A percentile compares a stretch with the other conserved stretches of the same genome.
These are phyloP conservation scores for Chloropsis hardwickii DNA, from an alignment of 2,113 vertebrate species.

Conservation along the genomic window DNA sequence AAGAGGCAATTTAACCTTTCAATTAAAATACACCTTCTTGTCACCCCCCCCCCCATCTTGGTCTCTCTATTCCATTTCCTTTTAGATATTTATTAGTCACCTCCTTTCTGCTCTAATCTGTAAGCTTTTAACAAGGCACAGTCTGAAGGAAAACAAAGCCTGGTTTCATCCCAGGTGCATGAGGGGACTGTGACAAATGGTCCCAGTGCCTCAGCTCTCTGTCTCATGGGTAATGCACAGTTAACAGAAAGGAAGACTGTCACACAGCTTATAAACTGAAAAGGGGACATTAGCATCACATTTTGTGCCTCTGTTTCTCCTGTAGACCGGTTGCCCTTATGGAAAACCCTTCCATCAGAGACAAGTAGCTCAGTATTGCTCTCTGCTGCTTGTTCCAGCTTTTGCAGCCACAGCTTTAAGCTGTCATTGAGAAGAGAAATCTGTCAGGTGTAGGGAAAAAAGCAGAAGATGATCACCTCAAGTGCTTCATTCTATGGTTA, in stretches of 20 bases:
- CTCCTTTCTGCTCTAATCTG: neutral
- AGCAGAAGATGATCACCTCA: neutral
- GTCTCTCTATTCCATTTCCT: neutral
- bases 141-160: neutral
- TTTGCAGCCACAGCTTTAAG: neutral
- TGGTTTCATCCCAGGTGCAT: neutral
- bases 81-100: neutral
- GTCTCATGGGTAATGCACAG: fast-evolving
- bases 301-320: neutral
- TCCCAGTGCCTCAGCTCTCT: neutral
- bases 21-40: neutral
- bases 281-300: neutral
- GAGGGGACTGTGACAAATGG: neutral
- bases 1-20: constrained; percentile 10
- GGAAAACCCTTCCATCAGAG: neutral
- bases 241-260: neutral
- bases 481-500: neutral
- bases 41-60: fast-evolving
- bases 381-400: constrained; percentile 47
- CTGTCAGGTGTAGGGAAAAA: fast-evolving
- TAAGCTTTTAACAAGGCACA: neutral
- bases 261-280: neutral
- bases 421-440: neutral
- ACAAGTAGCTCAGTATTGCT: constrained; percentile 36
- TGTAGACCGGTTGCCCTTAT: neutral